Conservation (phyloP, 2,113 vertebrate species). For the Psittacus erithacus region DNA sequence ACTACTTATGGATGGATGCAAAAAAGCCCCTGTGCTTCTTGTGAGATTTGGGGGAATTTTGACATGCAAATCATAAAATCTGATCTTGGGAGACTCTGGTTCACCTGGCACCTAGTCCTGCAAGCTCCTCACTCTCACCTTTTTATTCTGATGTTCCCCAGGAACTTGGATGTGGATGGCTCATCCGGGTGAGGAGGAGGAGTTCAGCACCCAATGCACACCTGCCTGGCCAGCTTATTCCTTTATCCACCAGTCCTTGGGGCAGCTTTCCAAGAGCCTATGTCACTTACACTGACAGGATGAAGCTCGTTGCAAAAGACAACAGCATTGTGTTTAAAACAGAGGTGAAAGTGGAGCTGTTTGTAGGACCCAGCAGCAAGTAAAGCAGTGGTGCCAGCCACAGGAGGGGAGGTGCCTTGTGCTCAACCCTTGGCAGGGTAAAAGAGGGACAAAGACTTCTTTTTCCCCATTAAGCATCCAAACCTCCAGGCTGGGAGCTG, state of each 20-base stretch:
- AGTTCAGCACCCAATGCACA: background rate
- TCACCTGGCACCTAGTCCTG: background rate
- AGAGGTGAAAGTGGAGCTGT: background rate
- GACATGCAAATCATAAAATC: background rate
- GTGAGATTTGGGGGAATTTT: background rate
- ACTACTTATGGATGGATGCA: background rate
- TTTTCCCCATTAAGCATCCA: background rate
- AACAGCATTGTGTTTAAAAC: background rate
- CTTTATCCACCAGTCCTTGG: background rate
- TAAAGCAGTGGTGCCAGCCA: background rate
- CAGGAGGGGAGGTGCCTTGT: background rate
- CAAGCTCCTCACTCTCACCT: background rate
- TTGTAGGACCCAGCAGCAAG: background rate
- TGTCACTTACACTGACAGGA: background rate
- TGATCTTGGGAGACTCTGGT: background rate
- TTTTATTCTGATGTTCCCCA: background rate
- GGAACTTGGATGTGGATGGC: background rate
- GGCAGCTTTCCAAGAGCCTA: background rate
- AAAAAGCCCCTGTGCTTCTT: background rate
- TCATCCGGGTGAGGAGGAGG: background rate
- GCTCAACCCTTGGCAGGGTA: background rate
- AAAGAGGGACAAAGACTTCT: background rate
- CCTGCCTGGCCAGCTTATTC: background rate
- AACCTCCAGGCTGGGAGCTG: background rate
- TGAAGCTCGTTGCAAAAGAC: background rate